phyloP scores from a whole-genome alignment of 1,140 invertebrate species.

The Ylistrum balloti region DNA sequence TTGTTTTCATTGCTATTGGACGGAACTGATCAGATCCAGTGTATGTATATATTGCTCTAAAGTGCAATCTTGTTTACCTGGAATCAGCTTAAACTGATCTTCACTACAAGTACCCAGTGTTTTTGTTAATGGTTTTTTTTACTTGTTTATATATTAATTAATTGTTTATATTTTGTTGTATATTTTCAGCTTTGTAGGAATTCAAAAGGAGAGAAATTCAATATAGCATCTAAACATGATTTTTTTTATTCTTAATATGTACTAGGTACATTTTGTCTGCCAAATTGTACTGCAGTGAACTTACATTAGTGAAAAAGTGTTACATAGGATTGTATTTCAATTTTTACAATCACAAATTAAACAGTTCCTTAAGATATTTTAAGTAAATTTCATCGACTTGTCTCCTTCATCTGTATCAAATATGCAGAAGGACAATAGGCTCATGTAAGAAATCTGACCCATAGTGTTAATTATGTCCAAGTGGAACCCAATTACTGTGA shows the following conservation, averaged over 20 bases:
- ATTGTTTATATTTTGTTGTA: conserved; percentile 30
- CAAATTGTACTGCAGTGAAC: background rate
- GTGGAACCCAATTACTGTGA: too few relatives aligned
- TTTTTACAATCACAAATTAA: too few relatives aligned
- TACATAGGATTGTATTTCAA: background rate
- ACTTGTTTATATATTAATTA: conserved; percentile 28
- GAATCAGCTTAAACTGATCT: background rate
- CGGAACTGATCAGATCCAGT: background rate
- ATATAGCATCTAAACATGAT: background rate
- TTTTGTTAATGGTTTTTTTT: conserved; percentile 18
- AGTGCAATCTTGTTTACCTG: conserved; percentile 4
- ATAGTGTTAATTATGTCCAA: too few relatives aligned
- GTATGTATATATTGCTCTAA: background rate
- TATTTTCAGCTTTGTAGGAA: conserved; percentile 6
- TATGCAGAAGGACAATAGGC: too few relatives aligned
- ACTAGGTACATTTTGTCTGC: background rate
- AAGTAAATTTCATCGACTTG: too few relatives aligned
- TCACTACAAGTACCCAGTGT: conserved; percentile 2
- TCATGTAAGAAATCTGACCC: too few relatives aligned
- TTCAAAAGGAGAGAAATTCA: background rate
- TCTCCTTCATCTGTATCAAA: too few relatives aligned
- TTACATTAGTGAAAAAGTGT: background rate
- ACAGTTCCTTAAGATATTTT: too few relatives aligned
- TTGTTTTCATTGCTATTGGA: conserved; percentile 12
- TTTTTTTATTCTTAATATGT: too few relatives aligned